Conservation (phyloP, 2,797 vertebrate species). For the Myripristis murdjan region DNA sequence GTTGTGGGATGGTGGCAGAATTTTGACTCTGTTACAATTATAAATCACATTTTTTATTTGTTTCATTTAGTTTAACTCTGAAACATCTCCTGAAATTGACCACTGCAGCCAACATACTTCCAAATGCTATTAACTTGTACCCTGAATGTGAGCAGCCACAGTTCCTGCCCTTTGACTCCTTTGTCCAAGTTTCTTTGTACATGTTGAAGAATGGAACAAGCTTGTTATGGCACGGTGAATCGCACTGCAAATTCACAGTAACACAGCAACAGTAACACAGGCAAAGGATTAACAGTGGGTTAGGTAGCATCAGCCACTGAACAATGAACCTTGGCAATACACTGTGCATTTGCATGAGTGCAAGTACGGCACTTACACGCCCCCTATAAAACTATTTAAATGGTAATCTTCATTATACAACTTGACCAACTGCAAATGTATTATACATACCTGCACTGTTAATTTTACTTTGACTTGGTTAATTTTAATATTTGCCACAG, state of each 20-base stretch:
- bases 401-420: no score
- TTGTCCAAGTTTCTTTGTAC: slow-evolving; percentile 25
- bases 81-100: no score
- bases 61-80: no score
- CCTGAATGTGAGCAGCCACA: slow-evolving; percentile 15
- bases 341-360: slow-evolving; percentile 27
- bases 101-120: no score
- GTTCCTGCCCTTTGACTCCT: neutral
- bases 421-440: no score
- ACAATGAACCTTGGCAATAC: slow-evolving; percentile 3
- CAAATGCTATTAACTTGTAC: slow-evolving; percentile 13
- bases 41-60: no score
- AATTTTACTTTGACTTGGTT: slow-evolving; percentile 28
- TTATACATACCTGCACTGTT: neutral
- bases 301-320: slow-evolving; percentile 5
- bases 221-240: neutral
- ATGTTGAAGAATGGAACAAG: slow-evolving; percentile 21
- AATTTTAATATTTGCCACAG: slow-evolving; percentile 38
- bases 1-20: no score
- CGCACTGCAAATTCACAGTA: neutral
- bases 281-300: slow-evolving; percentile 9
- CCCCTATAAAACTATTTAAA: no score
- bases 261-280: slow-evolving; percentile 4
- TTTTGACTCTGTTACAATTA: no score
- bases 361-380: slow-evolving; percentile 19